Evolutionary conservation across 2,888 invertebrate species (phyloP).

Genomic region (Gibbula magus): DNA sequence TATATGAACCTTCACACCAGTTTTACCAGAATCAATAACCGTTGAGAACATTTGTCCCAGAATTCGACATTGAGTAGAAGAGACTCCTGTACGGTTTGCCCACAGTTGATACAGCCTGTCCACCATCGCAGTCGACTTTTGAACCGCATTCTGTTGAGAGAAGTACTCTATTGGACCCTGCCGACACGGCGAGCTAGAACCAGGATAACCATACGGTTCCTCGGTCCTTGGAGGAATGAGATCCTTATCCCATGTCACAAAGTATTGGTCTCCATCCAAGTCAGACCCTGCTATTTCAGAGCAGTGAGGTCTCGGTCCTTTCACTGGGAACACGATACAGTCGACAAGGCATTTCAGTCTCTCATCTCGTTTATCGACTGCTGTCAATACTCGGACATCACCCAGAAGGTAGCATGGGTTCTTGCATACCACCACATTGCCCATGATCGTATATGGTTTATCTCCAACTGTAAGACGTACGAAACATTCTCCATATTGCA

Average conservation of each 20-base stretch:
- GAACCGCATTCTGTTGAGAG: no score
- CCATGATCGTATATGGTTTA: not conserved
- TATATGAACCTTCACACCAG: no score
- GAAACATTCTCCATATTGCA: not conserved
- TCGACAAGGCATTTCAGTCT: not conserved
- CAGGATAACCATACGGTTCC: not conserved
- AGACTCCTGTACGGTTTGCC: no score
- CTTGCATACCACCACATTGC: not conserved
- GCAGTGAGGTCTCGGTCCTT: slow-evolving; percentile 19
- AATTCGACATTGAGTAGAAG: no score
- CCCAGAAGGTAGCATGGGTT: slow-evolving; percentile 7
- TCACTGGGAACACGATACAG: slow-evolving; percentile 10
- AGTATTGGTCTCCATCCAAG: slow-evolving; percentile 25
- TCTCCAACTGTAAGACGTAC: not conserved
- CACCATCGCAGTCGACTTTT: no score
- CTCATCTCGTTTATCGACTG: not conserved
- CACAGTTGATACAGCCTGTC: no score
- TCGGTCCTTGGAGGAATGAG: slow-evolving; percentile 2
- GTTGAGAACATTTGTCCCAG: no score
- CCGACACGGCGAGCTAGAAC: not conserved
- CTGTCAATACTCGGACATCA: slow-evolving; percentile 2
- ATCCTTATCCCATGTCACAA: slow-evolving; percentile 18
- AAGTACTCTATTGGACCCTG: no score
- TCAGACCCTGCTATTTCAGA: slow-evolving; percentile 25
- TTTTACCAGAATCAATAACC: no score